Evolutionary conservation across 2,113 vertebrate species (phyloP).

Genomic region (Morphnarchus princeps): DNA sequence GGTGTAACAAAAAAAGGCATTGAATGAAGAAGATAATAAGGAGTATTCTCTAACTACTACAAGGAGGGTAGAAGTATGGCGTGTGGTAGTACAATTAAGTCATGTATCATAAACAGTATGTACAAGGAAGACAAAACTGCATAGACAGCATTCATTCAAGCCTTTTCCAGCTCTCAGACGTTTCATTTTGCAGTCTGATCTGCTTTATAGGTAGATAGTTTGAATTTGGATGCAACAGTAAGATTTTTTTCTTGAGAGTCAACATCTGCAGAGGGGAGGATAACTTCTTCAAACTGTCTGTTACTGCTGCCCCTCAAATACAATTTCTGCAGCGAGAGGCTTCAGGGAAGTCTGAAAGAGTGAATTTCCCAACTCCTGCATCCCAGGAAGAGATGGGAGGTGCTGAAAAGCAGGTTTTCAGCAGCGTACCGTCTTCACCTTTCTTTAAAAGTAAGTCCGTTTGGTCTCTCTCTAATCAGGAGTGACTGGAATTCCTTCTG

Average conservation of each 20-base stretch:
- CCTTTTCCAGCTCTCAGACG: background rate
- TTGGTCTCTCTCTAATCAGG: background rate
- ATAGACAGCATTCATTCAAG: background rate
- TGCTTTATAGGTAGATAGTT: background rate
- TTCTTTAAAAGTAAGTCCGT: background rate
- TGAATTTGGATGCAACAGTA: background rate
- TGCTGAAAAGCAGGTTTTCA: background rate
- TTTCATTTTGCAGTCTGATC: background rate
- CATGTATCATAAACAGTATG: background rate
- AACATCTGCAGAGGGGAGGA: background rate
- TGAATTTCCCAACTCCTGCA: background rate
- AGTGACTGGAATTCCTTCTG: conserved; percentile 15
- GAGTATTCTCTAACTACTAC: background rate
- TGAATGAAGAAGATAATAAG: background rate
- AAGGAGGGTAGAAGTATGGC: background rate
- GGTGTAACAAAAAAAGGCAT: background rate
- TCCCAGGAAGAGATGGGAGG: background rate
- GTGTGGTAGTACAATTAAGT: background rate
- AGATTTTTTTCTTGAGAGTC: background rate
- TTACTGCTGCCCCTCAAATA: background rate
- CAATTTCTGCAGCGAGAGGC: background rate
- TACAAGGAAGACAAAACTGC: background rate
- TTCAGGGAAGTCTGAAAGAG: background rate
- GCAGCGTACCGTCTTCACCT: background rate
- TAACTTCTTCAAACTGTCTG: background rate